Percentiles rank a stretch among this genome's conserved stretches.
Conservation (phyloP, 1,140 invertebrate species). For the Rhagoletis zephyria region DNA sequence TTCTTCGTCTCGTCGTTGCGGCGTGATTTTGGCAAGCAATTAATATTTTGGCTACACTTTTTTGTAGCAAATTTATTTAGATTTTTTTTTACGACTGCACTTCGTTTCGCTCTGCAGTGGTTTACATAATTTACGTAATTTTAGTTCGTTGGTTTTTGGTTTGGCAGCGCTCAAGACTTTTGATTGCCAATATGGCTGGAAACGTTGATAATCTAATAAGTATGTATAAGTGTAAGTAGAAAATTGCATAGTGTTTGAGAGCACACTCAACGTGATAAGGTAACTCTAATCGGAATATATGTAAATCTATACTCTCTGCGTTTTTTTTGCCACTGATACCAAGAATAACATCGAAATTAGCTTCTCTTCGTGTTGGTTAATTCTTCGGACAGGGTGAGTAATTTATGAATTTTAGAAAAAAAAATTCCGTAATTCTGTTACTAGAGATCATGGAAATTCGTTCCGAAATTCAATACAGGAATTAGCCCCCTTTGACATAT, state of each 20-base stretch:
- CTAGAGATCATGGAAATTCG: no score
- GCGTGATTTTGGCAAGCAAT: slow-evolving; percentile 41
- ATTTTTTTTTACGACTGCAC: neutral
- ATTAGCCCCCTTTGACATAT: no score
- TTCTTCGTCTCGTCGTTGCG: neutral
- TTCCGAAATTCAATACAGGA: no score
- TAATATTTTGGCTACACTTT: slow-evolving; percentile 46
- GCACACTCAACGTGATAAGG: neutral
- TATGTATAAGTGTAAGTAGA: neutral
- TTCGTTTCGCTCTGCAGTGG: slow-evolving; percentile 25
- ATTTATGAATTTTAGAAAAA: no score
- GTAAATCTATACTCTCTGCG: no score
- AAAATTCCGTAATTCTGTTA: no score
- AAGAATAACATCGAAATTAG: no score
- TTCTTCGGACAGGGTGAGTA: no score
- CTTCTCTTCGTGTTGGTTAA: no score
- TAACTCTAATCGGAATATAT: no score
- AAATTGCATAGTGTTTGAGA: neutral
- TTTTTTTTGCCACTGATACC: no score
- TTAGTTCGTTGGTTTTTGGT: slow-evolving; percentile 36
- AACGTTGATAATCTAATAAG: slow-evolving; percentile 33
- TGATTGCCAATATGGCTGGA: slow-evolving; percentile 23
- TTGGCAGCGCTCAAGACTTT: slow-evolving; percentile 25
- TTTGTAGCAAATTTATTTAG: slow-evolving; percentile 42
- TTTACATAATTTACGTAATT: slow-evolving; percentile 47